These are phyloP conservation scores for Nerophis lumbriciformis DNA, from an alignment of 2,113 vertebrate species.

Conservation along the genomic window DNA sequence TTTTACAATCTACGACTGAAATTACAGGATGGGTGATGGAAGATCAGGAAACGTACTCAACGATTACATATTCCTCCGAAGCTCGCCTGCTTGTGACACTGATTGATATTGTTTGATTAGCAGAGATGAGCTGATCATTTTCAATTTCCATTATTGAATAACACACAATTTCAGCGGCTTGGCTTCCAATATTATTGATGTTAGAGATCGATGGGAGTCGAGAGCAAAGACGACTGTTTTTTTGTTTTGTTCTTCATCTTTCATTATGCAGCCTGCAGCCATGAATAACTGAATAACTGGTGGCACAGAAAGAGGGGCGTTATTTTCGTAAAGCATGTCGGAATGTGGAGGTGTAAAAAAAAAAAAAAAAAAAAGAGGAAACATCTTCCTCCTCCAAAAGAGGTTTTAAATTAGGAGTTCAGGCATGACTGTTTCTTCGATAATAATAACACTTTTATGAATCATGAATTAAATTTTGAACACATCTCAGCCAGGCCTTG, in stretches of 20 bases:
- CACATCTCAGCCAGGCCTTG: conserved; percentile 39
- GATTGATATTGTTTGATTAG: conserved; percentile 28
- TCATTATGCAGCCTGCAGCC: conserved; percentile 58
- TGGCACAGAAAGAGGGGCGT: conserved; percentile 49
- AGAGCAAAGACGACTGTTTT: conserved; percentile 30
- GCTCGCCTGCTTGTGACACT: background rate
- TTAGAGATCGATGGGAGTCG: conserved; percentile 32
- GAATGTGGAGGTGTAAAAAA: conserved; percentile 46
- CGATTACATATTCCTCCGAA: too few species aligned
- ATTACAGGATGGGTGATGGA: too few species aligned
- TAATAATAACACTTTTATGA: conserved; percentile 10
- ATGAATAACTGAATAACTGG: conserved; percentile 69
- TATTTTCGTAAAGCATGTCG: conserved; percentile 59
- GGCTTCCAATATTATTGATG: conserved; percentile 38
- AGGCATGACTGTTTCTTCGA: conserved; percentile 52
- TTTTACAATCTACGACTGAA: too few species aligned
- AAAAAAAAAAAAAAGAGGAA: conserved; percentile 54
- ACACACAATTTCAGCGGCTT: conserved; percentile 35
- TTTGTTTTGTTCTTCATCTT: conserved; percentile 43
- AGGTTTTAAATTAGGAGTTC: conserved; percentile 61
- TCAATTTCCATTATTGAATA: conserved; percentile 44
- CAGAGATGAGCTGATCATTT: conserved; percentile 40
- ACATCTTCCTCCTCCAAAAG: conserved; percentile 52
- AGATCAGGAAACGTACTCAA: too few species aligned
- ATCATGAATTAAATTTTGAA: conserved; percentile 36